Conservation (phyloP, 2,797 vertebrate genomes). For the Brachymystax lenok region DNA sequence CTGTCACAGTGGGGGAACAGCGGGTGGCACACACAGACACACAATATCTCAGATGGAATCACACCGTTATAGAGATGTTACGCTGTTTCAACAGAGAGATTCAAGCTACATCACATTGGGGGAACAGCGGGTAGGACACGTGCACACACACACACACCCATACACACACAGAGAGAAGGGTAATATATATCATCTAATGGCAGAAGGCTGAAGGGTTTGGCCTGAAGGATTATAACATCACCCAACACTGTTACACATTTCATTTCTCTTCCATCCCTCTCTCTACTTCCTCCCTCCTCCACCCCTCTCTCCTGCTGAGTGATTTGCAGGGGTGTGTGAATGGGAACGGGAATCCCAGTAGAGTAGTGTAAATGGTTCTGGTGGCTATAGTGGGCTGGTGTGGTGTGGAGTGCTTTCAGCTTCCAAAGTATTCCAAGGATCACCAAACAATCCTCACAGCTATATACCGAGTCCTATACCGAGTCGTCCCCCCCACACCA, state of each 20-base stretch:
- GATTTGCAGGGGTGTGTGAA: conserved; percentile 2
- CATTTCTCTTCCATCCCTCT: background rate
- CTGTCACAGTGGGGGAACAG: conserved; percentile 4
- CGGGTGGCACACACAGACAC: background rate
- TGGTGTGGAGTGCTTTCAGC: no score
- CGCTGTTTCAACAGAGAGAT: no score
- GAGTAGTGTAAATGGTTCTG: background rate
- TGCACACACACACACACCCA: conserved; percentile 28
- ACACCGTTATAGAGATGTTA: no score
- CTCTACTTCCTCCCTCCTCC: background rate
- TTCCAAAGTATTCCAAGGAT: no score
- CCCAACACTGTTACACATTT: conserved; percentile 29
- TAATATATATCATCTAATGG: conserved; percentile 5
- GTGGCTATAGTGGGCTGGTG: no score
- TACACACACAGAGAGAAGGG: conserved; percentile 1
- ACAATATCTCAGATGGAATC: no score
- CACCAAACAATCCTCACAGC: no score
- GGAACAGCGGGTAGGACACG: background rate
- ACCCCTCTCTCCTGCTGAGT: background rate
- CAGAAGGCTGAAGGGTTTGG: conserved; percentile 5
- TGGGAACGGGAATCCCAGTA: background rate
- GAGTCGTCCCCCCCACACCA: no score
- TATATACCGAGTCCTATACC: no score
- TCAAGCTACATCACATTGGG: no score
- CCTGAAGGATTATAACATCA: conserved; percentile 32